Evolutionary conservation across 1,140 invertebrate genomes (phyloP).

Genomic region (Spodoptera frugiperda): DNA sequence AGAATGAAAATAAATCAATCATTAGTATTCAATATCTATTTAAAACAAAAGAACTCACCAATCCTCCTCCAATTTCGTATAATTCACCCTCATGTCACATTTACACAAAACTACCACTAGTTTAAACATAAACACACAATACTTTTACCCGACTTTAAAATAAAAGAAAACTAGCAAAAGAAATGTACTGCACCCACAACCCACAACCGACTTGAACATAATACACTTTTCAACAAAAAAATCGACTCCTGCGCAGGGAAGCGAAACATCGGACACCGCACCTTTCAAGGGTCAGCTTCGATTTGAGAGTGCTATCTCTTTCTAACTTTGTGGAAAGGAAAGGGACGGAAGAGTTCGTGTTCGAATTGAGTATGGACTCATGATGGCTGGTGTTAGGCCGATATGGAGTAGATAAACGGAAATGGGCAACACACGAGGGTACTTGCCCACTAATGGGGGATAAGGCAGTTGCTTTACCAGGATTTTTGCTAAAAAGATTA

Average conservation of each 20-base stretch:
- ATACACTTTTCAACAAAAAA: slow-evolving; percentile 36
- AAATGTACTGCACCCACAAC: slow-evolving; percentile 1
- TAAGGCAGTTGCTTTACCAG: not conserved
- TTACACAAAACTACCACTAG: not conserved
- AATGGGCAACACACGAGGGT: too few species aligned
- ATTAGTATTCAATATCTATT: not conserved
- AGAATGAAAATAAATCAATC: too few species aligned
- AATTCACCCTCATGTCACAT: slow-evolving; percentile 18
- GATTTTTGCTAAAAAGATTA: not conserved
- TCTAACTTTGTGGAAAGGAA: not conserved
- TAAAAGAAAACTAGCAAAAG: slow-evolving; percentile 7
- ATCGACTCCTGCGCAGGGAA: slow-evolving; percentile 45
- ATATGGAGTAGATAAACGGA: slow-evolving; percentile 22
- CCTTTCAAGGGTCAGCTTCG: slow-evolving; percentile 45
- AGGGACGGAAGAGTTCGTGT: slow-evolving; percentile 22
- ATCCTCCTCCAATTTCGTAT: not conserved
- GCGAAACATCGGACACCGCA: slow-evolving; percentile 47
- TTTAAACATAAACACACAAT: not conserved
- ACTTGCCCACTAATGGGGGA: not conserved
- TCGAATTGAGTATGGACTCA: slow-evolving; percentile 24
- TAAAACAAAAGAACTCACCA: slow-evolving; percentile 2
- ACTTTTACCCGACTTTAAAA: not conserved
- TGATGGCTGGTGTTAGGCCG: slow-evolving; percentile 12
- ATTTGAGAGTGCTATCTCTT: slow-evolving; percentile 7
- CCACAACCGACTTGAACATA: slow-evolving; percentile 11